Percentiles rank a stretch among this genome's conserved stretches.
Conservation (phyloP, 2,797 vertebrate species). For the Rhincodon typus region DNA sequence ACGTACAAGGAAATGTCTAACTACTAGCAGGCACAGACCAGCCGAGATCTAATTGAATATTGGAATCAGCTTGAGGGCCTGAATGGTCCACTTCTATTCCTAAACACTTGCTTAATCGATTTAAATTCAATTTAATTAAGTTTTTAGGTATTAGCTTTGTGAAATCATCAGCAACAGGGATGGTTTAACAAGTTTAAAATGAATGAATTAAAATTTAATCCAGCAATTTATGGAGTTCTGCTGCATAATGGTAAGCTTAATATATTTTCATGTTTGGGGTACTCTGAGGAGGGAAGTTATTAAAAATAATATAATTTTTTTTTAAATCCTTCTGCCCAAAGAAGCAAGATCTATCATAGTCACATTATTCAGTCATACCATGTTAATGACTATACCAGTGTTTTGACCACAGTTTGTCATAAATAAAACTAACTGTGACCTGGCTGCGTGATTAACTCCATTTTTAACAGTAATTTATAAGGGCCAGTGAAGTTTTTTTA, state of each 20-base stretch:
- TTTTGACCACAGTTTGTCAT: too few relatives aligned
- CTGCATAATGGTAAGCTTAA: background rate
- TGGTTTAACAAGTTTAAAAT: background rate
- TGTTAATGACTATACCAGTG: background rate
- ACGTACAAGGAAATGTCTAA: background rate
- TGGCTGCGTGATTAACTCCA: background rate
- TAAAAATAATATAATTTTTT: background rate
- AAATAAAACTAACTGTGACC: background rate
- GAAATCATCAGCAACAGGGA: background rate
- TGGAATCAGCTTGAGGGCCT: background rate
- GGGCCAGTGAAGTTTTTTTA: background rate
- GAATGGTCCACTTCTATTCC: background rate
- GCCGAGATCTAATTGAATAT: background rate
- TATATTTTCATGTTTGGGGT: background rate
- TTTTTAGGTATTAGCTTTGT: background rate
- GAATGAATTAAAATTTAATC: background rate
- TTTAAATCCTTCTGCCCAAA: constrained; percentile 38
- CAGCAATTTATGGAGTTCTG: background rate
- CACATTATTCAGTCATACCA: background rate
- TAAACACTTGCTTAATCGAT: background rate
- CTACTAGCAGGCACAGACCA: background rate
- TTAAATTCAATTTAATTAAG: background rate
- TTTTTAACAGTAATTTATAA: background rate
- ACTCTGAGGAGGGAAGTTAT: background rate
- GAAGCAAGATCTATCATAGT: background rate